Evolutionary conservation across 2,888 invertebrate genomes (phyloP).

Genomic region (Caenorhabditis sp.): DNA sequence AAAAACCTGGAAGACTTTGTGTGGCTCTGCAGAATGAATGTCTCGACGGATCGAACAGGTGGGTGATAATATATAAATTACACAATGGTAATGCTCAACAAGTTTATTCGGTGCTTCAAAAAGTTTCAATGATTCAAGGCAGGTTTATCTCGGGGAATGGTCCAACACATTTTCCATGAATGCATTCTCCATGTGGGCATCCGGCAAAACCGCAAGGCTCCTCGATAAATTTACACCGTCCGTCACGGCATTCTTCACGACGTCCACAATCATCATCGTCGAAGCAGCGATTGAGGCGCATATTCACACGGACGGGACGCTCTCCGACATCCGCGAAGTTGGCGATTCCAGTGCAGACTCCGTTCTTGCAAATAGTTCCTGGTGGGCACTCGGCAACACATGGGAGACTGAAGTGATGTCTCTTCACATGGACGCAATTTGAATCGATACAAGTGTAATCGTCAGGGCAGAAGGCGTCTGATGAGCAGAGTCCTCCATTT

Average conservation of each 20-base stretch:
- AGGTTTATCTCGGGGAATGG: neutral
- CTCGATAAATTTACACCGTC: too few species aligned
- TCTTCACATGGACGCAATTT: too few species aligned
- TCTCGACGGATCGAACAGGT: slow-evolving; percentile 75
- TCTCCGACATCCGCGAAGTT: too few species aligned
- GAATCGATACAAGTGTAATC: slow-evolving; percentile 1
- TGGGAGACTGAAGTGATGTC: neutral
- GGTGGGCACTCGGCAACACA: neutral
- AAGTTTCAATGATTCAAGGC: neutral
- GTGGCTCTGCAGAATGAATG: slow-evolving; percentile 82
- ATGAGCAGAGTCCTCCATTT: slow-evolving; percentile 12
- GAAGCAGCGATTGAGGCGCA: neutral
- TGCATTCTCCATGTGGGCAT: neutral
- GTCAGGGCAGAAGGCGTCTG: slow-evolving; percentile 11
- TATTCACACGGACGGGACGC: too few species aligned
- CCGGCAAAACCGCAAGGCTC: neutral
- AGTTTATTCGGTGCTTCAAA: neutral
- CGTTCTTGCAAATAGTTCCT: neutral
- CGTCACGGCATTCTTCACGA: too few species aligned
- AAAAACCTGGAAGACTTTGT: slow-evolving; percentile 81
- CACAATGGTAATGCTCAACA: neutral
- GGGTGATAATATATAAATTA: neutral
- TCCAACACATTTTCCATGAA: neutral
- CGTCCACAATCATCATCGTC: neutral
- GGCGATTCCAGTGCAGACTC: neutral